These are phyloP conservation scores for Archaeoteleia sp. DNA, from an alignment of 2,888 invertebrate genomes.

Conservation along the genomic window DNA sequence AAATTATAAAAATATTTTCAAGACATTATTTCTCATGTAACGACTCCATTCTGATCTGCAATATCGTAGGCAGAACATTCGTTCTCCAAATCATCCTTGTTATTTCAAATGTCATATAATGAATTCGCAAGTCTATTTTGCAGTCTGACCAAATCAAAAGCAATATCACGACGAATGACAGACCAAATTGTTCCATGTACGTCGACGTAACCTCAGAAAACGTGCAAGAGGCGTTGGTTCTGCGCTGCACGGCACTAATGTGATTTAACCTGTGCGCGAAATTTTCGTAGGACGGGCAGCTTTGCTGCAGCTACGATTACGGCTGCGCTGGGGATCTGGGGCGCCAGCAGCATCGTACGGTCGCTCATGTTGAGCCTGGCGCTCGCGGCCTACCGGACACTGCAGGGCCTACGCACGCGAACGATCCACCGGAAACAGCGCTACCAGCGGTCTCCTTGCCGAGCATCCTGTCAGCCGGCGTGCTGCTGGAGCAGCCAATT, in stretches of 20 bases:
- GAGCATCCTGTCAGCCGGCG: conserved; percentile 30
- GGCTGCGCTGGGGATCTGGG: conserved; percentile 74
- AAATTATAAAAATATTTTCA: too few species aligned
- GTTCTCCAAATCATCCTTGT: too few species aligned
- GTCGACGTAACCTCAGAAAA: conserved; percentile 32
- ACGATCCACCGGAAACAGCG: conserved; percentile 69
- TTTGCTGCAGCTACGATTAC: conserved; percentile 77
- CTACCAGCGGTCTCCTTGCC: conserved; percentile 64
- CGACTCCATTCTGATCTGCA: too few species aligned
- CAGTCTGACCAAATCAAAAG: too few species aligned
- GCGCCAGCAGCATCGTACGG: conserved; percentile 60
- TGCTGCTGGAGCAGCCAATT: conserved; percentile 12
- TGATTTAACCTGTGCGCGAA: conserved; percentile 44
- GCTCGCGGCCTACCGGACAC: conserved; percentile 57
- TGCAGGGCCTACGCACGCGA: conserved; percentile 61
- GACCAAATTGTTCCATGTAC: conserved; percentile 48
- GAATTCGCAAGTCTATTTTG: too few species aligned
- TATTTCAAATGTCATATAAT: too few species aligned
- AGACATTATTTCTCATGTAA: too few species aligned
- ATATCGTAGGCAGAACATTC: too few species aligned
- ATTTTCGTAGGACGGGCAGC: conserved; percentile 75
- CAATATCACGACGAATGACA: conserved; percentile 39
- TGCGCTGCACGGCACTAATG: conserved; percentile 13
- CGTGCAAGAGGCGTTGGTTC: conserved; percentile 17
- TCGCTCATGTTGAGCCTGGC: conserved; percentile 61